phyloP scores from a whole-genome alignment of 2,113 vertebrate species.

The Lampris megalopsis region DNA sequence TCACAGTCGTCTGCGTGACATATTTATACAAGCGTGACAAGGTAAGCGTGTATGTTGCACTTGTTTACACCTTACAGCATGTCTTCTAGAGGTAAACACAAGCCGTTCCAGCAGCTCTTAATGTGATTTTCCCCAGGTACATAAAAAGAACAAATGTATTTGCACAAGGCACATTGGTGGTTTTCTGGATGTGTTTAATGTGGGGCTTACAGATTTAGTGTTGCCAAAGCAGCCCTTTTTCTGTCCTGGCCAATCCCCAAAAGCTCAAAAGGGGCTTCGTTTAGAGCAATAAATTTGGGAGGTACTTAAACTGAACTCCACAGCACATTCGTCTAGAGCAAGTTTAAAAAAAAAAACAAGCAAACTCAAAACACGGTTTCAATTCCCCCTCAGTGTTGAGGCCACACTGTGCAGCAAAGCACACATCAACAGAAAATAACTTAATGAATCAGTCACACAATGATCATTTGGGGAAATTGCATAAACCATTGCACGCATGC shows the following conservation, averaged over 20 bases:
- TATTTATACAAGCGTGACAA: slow-evolving; percentile 50
- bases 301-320: background rate
- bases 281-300: slow-evolving; percentile 10
- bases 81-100: slow-evolving; percentile 48
- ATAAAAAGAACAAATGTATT: slow-evolving; percentile 33
- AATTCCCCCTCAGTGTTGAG: background rate
- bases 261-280: background rate
- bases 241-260: background rate
- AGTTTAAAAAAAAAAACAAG: background rate
- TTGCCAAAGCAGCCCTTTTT: background rate
- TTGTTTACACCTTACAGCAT: slow-evolving; percentile 8
- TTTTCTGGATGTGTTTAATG: slow-evolving; percentile 1
- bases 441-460: background rate
- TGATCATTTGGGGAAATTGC: background rate
- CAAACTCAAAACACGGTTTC: background rate
- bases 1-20: slow-evolving; percentile 22
- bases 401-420: background rate
- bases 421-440: background rate
- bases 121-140: slow-evolving; percentile 41
- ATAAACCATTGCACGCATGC: background rate
- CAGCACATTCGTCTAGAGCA: background rate
- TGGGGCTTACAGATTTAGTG: slow-evolving; percentile 6
- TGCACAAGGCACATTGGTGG: slow-evolving; percentile 17
- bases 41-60: slow-evolving; percentile 45
- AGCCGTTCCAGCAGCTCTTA: slow-evolving; percentile 38